Evolutionary conservation across 2,113 vertebrate genomes (phyloP).

Genomic region (Calyptommatus sinebrachiatus): DNA sequence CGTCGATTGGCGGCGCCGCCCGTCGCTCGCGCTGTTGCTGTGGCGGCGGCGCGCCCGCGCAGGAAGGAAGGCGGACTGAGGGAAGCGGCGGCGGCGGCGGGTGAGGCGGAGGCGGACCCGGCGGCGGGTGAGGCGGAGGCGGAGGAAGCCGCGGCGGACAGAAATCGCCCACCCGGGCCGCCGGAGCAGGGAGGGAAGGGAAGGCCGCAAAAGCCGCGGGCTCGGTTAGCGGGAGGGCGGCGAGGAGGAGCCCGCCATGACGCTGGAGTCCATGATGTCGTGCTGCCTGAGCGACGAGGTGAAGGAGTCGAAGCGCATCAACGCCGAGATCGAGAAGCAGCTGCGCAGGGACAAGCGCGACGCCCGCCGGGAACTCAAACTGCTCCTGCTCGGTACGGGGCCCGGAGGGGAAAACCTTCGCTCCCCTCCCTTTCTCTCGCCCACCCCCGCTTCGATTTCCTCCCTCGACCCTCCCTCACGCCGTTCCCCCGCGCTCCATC

Average conservation of each 20-base stretch:
- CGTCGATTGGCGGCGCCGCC: background rate
- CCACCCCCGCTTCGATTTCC: too few species aligned
- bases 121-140: background rate
- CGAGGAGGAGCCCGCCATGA: slow-evolving; percentile 72
- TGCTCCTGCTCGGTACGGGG: slow-evolving; percentile 82
- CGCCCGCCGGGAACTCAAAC: slow-evolving; percentile 87
- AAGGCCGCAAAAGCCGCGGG: background rate
- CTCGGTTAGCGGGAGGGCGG: slow-evolving; percentile 69
- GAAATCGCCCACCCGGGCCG: background rate
- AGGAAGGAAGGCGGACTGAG: background rate
- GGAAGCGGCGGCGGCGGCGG: background rate
- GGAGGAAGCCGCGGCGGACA: background rate
- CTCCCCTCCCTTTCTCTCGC: too few species aligned
- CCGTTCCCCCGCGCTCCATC: too few species aligned
- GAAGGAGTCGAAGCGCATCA: slow-evolving; percentile 93
- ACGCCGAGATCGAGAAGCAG: slow-evolving; percentile 92
- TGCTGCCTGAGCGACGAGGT: slow-evolving; percentile 95
- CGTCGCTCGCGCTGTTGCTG: slow-evolving; percentile 44
- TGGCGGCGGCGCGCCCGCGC: slow-evolving; percentile 11
- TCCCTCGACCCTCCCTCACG: too few species aligned
- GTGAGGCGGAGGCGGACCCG: background rate
- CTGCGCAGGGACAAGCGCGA: slow-evolving; percentile 90
- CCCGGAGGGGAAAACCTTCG: accelerated
- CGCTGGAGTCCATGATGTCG: slow-evolving; percentile 92
- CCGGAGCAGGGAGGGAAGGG: background rate